Conservation (phyloP, 2,797 vertebrate species). For the Fratercula arctica region DNA sequence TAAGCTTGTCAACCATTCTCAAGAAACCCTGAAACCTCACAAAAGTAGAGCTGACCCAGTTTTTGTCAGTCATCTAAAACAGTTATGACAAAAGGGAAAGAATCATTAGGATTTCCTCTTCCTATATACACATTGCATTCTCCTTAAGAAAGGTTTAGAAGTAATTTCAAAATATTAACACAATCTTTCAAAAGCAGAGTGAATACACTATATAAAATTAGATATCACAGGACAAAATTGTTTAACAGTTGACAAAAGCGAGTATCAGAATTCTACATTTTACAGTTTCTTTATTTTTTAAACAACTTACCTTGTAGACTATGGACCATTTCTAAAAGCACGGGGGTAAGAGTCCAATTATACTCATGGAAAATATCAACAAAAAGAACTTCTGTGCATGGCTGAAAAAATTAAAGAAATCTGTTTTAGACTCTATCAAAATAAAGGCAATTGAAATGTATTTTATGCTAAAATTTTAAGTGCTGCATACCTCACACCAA, state of each 20-base stretch:
- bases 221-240: background rate
- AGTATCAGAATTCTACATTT: background rate
- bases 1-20: background rate
- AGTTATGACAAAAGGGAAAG: background rate
- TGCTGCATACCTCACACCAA: background rate
- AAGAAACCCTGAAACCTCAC: background rate
- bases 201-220: background rate
- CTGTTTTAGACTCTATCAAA: background rate
- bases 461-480: background rate
- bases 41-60: background rate
- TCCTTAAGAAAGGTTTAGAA: background rate
- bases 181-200: background rate
- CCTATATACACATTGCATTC: background rate
- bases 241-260: background rate
- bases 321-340: slow-evolving; percentile 92
- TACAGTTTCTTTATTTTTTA: background rate
- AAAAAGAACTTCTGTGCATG: slow-evolving; percentile 92
- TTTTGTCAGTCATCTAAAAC: background rate
- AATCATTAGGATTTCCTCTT: background rate
- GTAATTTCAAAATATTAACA: background rate
- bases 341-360: slow-evolving; percentile 90
- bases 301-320: slow-evolving; percentile 85
- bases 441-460: background rate
- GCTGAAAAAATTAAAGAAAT: slow-evolving; percentile 71
- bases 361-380: slow-evolving; percentile 94